Evolutionary conservation across 2,888 invertebrate species (phyloP).

Genomic region (Thysanoteuthis rhombus): DNA sequence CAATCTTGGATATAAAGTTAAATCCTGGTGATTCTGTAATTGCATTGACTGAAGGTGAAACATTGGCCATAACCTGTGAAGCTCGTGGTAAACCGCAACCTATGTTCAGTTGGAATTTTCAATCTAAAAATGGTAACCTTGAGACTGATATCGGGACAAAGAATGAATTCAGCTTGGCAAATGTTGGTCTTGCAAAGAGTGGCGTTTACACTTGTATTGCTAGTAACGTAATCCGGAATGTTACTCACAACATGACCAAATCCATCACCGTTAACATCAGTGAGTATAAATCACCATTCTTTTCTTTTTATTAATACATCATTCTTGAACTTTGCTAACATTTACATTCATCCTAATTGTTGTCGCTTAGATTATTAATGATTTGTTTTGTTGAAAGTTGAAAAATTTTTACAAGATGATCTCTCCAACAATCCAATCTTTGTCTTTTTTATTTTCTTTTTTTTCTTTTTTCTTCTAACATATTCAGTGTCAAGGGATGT

Average conservation of each 20-base stretch:
- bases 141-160: background rate
- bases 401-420: too few relatives aligned
- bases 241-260: background rate
- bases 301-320: background rate
- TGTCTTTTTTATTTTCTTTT: too few relatives aligned
- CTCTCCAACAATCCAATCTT: too few relatives aligned
- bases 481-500: too few relatives aligned
- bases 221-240: background rate
- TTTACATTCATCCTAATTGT: too few relatives aligned
- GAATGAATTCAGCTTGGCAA: background rate
- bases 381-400: too few relatives aligned
- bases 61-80: background rate
- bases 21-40: background rate
- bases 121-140: background rate
- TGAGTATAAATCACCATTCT: background rate
- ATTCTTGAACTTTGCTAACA: too few relatives aligned
- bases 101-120: background rate
- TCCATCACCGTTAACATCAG: background rate
- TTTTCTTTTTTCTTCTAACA: too few relatives aligned
- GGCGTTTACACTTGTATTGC: background rate
- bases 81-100: background rate
- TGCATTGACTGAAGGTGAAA: background rate
- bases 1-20: background rate
- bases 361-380: too few relatives aligned
- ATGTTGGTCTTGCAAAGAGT: background rate